Percentiles rank a stretch among this genome's conserved stretches.
These are phyloP conservation scores for Galaxea fascicularis DNA, from an alignment of 92 coral and sea anemone genomes.

Conservation along the genomic window DNA sequence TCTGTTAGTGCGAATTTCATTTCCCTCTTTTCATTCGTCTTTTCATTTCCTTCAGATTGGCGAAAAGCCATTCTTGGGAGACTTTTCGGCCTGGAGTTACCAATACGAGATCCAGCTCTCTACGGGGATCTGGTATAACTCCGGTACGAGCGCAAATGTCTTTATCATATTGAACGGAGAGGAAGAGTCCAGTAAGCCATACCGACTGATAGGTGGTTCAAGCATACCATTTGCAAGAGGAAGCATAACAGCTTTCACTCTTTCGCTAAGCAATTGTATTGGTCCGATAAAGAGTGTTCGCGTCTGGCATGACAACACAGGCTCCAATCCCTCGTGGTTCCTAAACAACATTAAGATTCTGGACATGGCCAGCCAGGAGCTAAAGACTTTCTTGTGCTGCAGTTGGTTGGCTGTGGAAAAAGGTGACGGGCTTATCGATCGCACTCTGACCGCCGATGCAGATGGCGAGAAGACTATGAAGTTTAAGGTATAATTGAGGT, in stretches of 20 bases:
- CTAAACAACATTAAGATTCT: slow-evolving; percentile 58
- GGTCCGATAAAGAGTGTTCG: slow-evolving; percentile 70
- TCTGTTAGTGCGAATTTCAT: not conserved
- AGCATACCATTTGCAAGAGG: slow-evolving; percentile 74
- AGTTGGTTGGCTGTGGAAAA: slow-evolving; percentile 82
- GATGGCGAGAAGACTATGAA: slow-evolving; percentile 37
- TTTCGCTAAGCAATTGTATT: slow-evolving; percentile 56
- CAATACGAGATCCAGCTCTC: slow-evolving; percentile 64
- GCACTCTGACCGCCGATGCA: slow-evolving; percentile 45
- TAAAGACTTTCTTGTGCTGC: slow-evolving; percentile 52
- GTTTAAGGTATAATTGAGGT: not conserved
- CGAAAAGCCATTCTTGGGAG: slow-evolving; percentile 63
- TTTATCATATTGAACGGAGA: slow-evolving; percentile 65
- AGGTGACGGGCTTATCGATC: slow-evolving; percentile 71
- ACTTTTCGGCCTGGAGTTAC: slow-evolving; percentile 21
- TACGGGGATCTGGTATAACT: slow-evolving; percentile 75
- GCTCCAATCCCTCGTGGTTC: slow-evolving; percentile 81
- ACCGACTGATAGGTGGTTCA: slow-evolving; percentile 59
- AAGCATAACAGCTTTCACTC: slow-evolving; percentile 61
- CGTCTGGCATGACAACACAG: slow-evolving; percentile 83
- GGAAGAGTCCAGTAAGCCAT: slow-evolving; percentile 50
- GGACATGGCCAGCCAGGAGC: slow-evolving; percentile 24
- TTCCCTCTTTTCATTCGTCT: not conserved
- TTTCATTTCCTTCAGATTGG: slow-evolving; percentile 47
- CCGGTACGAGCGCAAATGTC: slow-evolving; percentile 80